Base-by-base conservation (phyloP, 2,797 vertebrate species). In the Acestrorhynchus altus region DNA sequence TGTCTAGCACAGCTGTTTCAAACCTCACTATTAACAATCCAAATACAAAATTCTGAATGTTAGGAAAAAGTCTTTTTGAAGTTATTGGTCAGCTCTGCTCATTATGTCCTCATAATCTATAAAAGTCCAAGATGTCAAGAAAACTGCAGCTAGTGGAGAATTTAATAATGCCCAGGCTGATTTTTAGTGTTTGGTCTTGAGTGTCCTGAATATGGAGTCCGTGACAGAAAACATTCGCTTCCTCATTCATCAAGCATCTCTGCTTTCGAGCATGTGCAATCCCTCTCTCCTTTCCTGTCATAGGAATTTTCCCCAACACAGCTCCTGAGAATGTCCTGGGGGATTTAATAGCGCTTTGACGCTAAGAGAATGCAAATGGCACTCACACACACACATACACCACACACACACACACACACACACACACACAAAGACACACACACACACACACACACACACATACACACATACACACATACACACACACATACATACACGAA, bases 301-400 rank as follows among this genome's bases (percentile, higher is more conserved):
- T 65, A 80, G 64, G 80, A 65, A 80, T 80, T 60, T 84, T 79
- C 60, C n/a, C 65, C 15, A 82, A 76, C 75, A 76, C 64, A 70
- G 72, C 72, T 8, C 28, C 11, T 46, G 75, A 78, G 24, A 54
- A 47, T 35, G 31, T 77, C 74, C 78, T 70, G 22, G 49, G 83
- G 77, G 77, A 77, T 81, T 78, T 83, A 81, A 83, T 68, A 8
- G 71, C 13, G 57, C 64, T 77, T 72, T 31, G 59, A 84, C 73
- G 84, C 84, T 83, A 83, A 82, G 76, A 61, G 70, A 78, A 88
- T 84, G 82, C 79, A 88, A 91, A 88, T 89, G 57, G 54, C 61
- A 75, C 73, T 46, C 54, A 80, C 84, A 72, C 82, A 79, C 42
- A 60, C 65, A 61, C 31, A 2, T 6, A 2, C 31, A 2, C 31